Evolutionary conservation across 2,113 vertebrate genomes (phyloP).

Genomic region (Pterocles burchelli): DNA sequence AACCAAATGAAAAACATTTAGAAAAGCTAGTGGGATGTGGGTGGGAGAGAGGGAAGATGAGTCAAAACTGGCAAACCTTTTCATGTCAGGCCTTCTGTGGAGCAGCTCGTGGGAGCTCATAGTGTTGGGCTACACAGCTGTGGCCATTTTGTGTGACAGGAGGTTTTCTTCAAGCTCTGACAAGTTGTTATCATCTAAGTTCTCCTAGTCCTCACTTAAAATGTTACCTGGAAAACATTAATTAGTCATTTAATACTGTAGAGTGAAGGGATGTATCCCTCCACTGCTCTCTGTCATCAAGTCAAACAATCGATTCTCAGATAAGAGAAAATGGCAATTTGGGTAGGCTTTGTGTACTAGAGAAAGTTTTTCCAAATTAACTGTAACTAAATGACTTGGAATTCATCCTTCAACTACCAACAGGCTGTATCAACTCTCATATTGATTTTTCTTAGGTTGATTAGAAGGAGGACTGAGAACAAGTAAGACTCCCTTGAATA

Average conservation of each 20-base stretch:
- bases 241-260: background rate
- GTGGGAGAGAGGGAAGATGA: conserved; percentile 12
- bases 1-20: background rate
- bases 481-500: background rate
- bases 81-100: background rate
- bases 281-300: background rate
- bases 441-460: conserved; percentile 39
- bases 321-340: conserved; percentile 6
- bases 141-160: background rate
- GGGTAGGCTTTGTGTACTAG: background rate
- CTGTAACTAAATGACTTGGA: conserved; percentile 6
- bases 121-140: background rate
- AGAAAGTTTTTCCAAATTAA: conserved; percentile 3
- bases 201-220: background rate
- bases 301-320: background rate
- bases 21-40: background rate
- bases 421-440: background rate
- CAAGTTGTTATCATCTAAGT: background rate
- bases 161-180: background rate
- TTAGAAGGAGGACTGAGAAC: background rate
- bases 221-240: background rate
- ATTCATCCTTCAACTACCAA: background rate
- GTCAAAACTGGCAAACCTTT: background rate
- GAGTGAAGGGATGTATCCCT: background rate
- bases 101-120: background rate